phyloP scores from a whole-genome alignment of 2,797 vertebrate species.

The Halcyon smyrnensis region DNA sequence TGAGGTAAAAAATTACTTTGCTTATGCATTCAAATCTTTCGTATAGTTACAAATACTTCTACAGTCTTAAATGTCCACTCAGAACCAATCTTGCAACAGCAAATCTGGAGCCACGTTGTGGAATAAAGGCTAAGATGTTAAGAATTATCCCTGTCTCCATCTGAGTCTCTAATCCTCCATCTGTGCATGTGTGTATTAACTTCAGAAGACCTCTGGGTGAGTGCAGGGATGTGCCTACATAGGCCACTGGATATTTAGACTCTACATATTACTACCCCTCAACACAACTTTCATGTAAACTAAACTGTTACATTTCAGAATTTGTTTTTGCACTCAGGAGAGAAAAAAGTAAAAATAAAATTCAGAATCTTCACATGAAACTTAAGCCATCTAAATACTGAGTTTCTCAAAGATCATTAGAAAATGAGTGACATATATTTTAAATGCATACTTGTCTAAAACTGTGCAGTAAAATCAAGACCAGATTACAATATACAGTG shows the following conservation, averaged over 20 bases:
- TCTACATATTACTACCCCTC: background rate
- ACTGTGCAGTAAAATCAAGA: background rate
- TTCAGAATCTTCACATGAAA: background rate
- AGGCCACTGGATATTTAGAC: background rate
- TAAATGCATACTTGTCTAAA: background rate
- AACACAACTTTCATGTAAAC: background rate
- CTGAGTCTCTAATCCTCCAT: background rate
- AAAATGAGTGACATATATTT: background rate
- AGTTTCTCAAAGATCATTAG: background rate
- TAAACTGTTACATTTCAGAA: background rate
- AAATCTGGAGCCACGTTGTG: background rate
- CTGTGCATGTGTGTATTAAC: background rate
- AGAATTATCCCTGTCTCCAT: background rate
- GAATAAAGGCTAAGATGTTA: background rate
- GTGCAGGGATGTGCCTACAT: background rate
- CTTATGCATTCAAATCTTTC: background rate
- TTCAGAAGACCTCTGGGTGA: background rate
- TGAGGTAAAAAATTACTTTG: background rate
- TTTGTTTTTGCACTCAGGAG: background rate
- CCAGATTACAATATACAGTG: background rate
- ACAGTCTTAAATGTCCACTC: background rate
- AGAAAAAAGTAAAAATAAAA: background rate
- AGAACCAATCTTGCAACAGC: background rate
- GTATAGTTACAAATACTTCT: background rate
- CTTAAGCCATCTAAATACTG: background rate